Percentiles rank a stretch among this genome's conserved stretches.
phyloP scores from a whole-genome alignment of 2,797 vertebrate species.

The Gadopsis marmoratus region DNA sequence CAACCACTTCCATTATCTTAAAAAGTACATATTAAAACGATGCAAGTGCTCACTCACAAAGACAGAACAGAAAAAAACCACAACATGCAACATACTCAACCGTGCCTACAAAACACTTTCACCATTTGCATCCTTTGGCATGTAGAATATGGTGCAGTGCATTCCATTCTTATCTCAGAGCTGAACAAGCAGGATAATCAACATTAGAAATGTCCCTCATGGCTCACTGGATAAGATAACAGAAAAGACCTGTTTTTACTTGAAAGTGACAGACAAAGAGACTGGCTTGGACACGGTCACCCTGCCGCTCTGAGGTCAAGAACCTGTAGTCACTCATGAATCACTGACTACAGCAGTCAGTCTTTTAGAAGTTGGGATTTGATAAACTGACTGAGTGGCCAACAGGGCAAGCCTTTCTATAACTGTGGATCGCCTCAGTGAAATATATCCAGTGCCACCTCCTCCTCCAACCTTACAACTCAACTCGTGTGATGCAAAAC shows the following conservation, averaged over 20 bases:
- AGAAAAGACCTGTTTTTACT: not conserved
- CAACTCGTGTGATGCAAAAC: conserved; percentile 10
- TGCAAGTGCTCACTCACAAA: not conserved
- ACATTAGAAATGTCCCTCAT: conserved; percentile 21
- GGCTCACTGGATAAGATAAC: conserved; percentile 27
- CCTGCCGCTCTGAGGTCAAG: not conserved
- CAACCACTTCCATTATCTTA: not conserved
- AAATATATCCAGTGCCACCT: not conserved
- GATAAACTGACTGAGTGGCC: not conserved
- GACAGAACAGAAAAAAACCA: not conserved
- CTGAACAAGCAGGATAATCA: conserved; percentile 4
- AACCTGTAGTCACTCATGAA: conserved; percentile 8
- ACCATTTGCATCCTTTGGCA: conserved; percentile 18
- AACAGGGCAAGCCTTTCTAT: not conserved
- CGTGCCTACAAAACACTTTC: not conserved
- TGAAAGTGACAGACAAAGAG: conserved; percentile 4
- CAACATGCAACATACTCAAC: not conserved
- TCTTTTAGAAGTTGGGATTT: conserved; percentile 4
- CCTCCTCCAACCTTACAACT: conserved; percentile 24
- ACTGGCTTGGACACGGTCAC: not conserved
- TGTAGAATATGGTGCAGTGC: conserved; percentile 28
- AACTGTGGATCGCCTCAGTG: not conserved
- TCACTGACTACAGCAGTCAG: not conserved
- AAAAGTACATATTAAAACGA: not conserved
- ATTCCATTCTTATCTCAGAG: conserved; percentile 46